These are phyloP conservation scores for Nannoperca obscura DNA, from an alignment of 2,797 vertebrate species.

Conservation along the genomic window DNA sequence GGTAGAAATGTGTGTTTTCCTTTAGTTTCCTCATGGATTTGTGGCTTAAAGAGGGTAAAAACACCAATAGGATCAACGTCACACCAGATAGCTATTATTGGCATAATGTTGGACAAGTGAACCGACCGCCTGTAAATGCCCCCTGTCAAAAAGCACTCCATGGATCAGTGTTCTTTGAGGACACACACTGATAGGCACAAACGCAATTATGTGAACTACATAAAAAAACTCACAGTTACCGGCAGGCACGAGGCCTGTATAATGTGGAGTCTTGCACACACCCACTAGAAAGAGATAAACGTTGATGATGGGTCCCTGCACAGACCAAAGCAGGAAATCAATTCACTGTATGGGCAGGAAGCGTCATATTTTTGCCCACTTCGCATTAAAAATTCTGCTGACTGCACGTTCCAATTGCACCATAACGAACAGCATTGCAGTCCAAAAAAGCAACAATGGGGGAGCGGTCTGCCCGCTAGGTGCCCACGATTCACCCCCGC, in stretches of 20 bases:
- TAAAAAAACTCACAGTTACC: slow-evolving; percentile 61
- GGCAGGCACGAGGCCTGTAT: slow-evolving; percentile 32
- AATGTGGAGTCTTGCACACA: slow-evolving; percentile 49
- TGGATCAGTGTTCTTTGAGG: slow-evolving; percentile 49
- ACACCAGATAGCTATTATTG: slow-evolving; percentile 54
- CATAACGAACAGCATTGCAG: slow-evolving; percentile 66
- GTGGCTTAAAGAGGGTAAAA: slow-evolving; percentile 49
- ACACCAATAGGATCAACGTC: slow-evolving; percentile 51
- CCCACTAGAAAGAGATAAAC: slow-evolving; percentile 76
- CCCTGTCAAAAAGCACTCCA: slow-evolving; percentile 72
- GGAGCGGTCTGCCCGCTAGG: slow-evolving; percentile 33
- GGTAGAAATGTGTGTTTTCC: slow-evolving; percentile 41
- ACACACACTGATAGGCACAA: slow-evolving; percentile 30
- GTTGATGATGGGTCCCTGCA: slow-evolving; percentile 65
- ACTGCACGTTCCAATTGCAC: slow-evolving; percentile 64
- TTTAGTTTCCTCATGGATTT: slow-evolving; percentile 19
- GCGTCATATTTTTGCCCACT: slow-evolving; percentile 71
- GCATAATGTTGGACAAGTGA: slow-evolving; percentile 47
- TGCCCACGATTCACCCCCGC: slow-evolving; percentile 44
- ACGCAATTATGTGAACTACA: slow-evolving; percentile 50
- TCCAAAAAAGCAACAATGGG: slow-evolving; percentile 55
- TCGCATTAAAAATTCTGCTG: slow-evolving; percentile 82
- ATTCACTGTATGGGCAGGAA: slow-evolving; percentile 75
- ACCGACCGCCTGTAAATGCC: slow-evolving; percentile 50
- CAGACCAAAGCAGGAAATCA: slow-evolving; percentile 72